Evolutionary conservation across 2,888 invertebrate genomes (phyloP).

Genomic region (Macroteleia sp.): DNA sequence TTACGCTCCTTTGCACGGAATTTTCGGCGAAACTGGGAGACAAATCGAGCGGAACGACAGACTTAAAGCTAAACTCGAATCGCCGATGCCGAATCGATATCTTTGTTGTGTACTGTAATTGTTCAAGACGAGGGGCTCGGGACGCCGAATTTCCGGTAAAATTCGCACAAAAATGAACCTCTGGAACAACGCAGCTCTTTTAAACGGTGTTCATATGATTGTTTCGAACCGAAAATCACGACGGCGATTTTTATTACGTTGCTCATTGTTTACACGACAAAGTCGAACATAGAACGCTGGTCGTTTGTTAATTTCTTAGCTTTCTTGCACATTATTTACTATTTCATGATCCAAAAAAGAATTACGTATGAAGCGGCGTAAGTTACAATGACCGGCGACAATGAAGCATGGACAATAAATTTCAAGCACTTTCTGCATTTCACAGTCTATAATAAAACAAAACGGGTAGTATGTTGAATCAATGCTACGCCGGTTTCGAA

Average conservation of each 20-base stretch:
- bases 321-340: conserved; percentile 10
- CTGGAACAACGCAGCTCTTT: conserved; percentile 13
- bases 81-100: conserved; percentile 45
- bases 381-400: conserved; percentile 41
- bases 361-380: conserved; percentile 25
- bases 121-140: conserved; percentile 15
- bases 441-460: conserved; percentile 35
- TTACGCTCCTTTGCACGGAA: conserved; percentile 56
- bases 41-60: conserved; percentile 74
- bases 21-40: conserved; percentile 65
- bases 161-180: conserved; percentile 12
- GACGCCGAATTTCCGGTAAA: conserved; percentile 24
- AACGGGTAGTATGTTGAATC: conserved; percentile 30
- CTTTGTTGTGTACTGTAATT: conserved; percentile 27
- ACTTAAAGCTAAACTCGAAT: conserved; percentile 60
- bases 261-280: conserved; percentile 19
- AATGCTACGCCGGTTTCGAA: conserved; percentile 29
- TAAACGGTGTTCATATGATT: conserved; percentile 25
- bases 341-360: conserved; percentile 32
- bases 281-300: conserved; percentile 5
- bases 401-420: conserved; percentile 50
- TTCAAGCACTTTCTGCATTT: conserved; percentile 34
- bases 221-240: conserved; percentile 16
- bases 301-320: background rate
- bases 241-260: conserved; percentile 33